Percentiles rank a stretch among this genome's conserved stretches.
These are phyloP conservation scores for Heliothis subflexa DNA, from an alignment of 1,140 invertebrate genomes.

Conservation along the genomic window DNA sequence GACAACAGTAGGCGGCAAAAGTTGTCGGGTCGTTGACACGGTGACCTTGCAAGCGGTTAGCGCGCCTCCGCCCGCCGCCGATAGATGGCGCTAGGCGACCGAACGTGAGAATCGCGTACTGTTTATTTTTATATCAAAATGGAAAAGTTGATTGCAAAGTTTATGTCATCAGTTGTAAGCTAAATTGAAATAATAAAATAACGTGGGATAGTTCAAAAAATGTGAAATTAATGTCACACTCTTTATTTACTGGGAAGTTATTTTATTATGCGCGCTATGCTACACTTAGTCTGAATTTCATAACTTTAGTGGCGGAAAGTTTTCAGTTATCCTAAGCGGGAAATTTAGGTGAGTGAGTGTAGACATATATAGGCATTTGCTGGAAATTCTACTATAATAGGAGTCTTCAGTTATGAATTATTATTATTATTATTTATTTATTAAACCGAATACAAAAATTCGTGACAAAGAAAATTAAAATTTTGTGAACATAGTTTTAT, in stretches of 20 bases:
- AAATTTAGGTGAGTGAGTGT: no score
- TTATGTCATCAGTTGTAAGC: slow-evolving; percentile 22
- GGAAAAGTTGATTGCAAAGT: slow-evolving; percentile 29
- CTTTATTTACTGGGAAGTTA: no score
- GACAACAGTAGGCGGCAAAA: slow-evolving; percentile 85
- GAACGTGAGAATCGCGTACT: slow-evolving; percentile 1
- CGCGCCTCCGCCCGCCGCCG: slow-evolving; percentile 62
- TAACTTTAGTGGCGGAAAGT: neutral
- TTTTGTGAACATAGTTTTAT: no score
- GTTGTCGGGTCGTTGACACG: slow-evolving; percentile 84
- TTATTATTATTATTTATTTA: no score
- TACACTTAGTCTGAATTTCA: neutral
- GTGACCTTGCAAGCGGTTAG: slow-evolving; percentile 78
- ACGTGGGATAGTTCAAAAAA: neutral
- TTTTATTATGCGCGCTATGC: neutral
- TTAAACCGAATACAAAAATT: no score
- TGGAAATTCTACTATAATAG: no score
- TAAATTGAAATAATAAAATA: no score
- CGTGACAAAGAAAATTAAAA: no score
- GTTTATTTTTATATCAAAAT: slow-evolving; percentile 48
- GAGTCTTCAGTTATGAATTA: no score
- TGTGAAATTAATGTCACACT: neutral
- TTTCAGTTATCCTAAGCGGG: no score
- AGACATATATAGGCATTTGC: no score
- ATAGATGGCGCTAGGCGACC: slow-evolving; percentile 72